A percentile compares a stretch with the other conserved stretches of the same genome.
phyloP scores from a whole-genome alignment of 2,888 invertebrate genomes.

The Pimpla rufipes region DNA sequence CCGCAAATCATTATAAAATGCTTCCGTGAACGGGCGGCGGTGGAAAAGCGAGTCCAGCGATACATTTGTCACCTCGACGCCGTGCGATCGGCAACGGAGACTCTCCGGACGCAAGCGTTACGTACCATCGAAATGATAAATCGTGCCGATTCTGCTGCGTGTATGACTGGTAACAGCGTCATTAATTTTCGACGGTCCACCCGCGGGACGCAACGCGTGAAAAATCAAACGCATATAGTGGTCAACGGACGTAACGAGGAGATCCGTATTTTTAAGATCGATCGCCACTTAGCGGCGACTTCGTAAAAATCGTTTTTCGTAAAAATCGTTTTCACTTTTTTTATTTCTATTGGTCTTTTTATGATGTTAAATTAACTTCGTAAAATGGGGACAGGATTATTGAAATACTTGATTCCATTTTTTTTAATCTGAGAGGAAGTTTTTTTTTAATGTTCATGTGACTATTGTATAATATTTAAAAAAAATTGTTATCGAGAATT shows the following conservation, averaged over 20 bases:
- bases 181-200: slow-evolving; percentile 59
- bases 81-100: slow-evolving; percentile 12
- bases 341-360: too few species aligned
- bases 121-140: slow-evolving; percentile 65
- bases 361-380: too few species aligned
- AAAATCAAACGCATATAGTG: slow-evolving; percentile 10
- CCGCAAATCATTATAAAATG: slow-evolving; percentile 69
- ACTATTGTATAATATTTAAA: too few species aligned
- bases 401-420: too few species aligned
- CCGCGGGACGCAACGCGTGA: slow-evolving; percentile 33
- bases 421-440: too few species aligned
- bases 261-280: too few species aligned
- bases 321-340: too few species aligned
- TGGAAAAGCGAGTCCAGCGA: slow-evolving; percentile 4
- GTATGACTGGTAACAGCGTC: slow-evolving; percentile 64
- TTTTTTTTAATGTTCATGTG: too few species aligned
- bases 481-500: too few species aligned
- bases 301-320: too few species aligned
- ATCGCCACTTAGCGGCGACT: too few species aligned
- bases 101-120: background rate
- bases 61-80: slow-evolving; percentile 66
- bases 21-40: slow-evolving; percentile 61
- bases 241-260: background rate
- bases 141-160: slow-evolving; percentile 51
- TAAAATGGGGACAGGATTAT: too few species aligned